A percentile compares a stretch with the other conserved stretches of the same genome.
Evolutionary conservation across 2,797 vertebrate species (phyloP).

Genomic region (Sitta carolinensis): DNA sequence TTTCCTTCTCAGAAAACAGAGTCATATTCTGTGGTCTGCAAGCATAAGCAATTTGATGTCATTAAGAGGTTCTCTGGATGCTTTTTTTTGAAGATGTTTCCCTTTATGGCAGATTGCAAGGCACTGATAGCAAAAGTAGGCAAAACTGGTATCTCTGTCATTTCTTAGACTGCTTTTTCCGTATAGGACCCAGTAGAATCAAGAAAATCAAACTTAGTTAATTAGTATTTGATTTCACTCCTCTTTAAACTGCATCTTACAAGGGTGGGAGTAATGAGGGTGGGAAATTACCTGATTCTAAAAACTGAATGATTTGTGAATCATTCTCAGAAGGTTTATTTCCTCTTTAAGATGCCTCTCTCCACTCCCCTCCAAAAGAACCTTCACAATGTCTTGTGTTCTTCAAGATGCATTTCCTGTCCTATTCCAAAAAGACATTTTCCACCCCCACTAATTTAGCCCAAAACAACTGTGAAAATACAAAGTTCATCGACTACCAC

Average conservation of each 20-base stretch:
- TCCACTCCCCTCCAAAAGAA: background rate
- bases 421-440: background rate
- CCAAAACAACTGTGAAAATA: background rate
- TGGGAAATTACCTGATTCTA: background rate
- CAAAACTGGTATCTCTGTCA: background rate
- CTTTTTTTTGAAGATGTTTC: background rate
- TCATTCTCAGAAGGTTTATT: conserved; percentile 1
- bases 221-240: background rate
- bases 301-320: background rate
- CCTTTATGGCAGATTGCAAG: background rate
- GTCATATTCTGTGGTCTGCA: background rate
- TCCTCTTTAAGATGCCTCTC: background rate
- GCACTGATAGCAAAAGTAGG: background rate
- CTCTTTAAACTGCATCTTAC: background rate
- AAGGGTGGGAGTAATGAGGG: background rate
- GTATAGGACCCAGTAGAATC: background rate
- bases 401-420: background rate
- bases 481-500: background rate
- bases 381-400: background rate
- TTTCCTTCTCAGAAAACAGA: background rate
- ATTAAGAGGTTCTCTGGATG: background rate
- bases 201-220: background rate
- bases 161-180: background rate
- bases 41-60: background rate
- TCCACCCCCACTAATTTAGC: background rate